A percentile compares a stretch with the other conserved stretches of the same genome.
Evolutionary conservation across 2,888 invertebrate species (phyloP).

Genomic region (Sipunculus nudus): DNA sequence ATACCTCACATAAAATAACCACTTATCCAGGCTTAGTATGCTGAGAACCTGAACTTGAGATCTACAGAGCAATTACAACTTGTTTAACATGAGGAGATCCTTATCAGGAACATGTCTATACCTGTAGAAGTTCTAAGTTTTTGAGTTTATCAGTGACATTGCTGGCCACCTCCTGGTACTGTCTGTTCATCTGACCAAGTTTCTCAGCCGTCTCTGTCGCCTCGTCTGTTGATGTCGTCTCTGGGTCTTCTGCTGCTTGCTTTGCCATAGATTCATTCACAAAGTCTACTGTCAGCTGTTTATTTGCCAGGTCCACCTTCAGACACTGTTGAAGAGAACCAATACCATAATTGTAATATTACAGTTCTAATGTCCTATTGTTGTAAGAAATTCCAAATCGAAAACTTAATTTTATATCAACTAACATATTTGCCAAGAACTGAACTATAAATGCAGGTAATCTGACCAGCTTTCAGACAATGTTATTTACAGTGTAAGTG

Average conservation of each 20-base stretch:
- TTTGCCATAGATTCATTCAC: constrained; percentile 52
- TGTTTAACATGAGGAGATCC: no score
- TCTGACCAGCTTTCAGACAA: no score
- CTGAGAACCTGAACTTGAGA: no score
- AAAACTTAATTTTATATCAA: no score
- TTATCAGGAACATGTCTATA: no score
- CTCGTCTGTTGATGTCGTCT: constrained; percentile 41
- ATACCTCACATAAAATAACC: no score
- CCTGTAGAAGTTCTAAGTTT: constrained; percentile 45
- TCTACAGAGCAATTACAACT: background rate
- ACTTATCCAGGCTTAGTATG: no score
- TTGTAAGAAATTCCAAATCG: constrained; percentile 1
- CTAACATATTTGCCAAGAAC: no score
- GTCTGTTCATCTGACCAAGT: constrained; percentile 52
- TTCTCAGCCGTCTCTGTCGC: constrained; percentile 59
- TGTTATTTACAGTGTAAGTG: no score
- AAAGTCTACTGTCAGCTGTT: constrained; percentile 61
- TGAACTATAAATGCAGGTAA: no score
- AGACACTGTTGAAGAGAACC: constrained; percentile 46
- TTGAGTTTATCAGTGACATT: constrained; percentile 51
- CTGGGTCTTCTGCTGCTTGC: constrained; percentile 29
- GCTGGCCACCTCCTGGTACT: constrained; percentile 51
- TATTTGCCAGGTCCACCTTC: constrained; percentile 59
- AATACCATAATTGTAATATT: background rate
- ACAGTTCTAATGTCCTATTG: background rate